These are phyloP conservation scores for Heterochromis multidens DNA, from an alignment of 2,113 vertebrate species.

Conservation along the genomic window DNA sequence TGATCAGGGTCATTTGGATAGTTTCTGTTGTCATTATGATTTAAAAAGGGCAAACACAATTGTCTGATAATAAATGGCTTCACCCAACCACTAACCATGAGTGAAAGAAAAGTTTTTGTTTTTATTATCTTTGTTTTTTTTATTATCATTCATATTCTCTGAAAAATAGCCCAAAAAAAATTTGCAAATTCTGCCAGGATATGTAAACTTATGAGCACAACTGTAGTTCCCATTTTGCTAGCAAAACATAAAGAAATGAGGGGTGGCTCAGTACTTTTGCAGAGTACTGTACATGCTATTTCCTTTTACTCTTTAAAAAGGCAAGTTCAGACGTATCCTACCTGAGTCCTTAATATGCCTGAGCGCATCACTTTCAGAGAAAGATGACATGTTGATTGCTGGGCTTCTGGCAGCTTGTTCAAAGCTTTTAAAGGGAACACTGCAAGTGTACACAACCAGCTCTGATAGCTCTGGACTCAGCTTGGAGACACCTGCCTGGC, in stretches of 20 bases:
- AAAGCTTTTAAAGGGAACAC: constrained; percentile 79
- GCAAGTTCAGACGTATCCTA: constrained; percentile 46
- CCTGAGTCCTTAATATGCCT: constrained; percentile 84
- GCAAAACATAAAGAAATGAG: neutral
- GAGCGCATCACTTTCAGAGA: constrained; percentile 88
- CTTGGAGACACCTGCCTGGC: constrained; percentile 57
- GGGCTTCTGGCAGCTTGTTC: constrained; percentile 62
- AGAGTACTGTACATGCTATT: neutral
- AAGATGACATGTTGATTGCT: constrained; percentile 82
- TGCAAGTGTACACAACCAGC: constrained; percentile 83
- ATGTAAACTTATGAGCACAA: too few relatives aligned
- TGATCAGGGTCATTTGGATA: too few relatives aligned
- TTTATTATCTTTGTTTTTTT: too few relatives aligned
- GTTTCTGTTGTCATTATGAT: too few relatives aligned
- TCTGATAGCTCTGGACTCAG: constrained; percentile 84
- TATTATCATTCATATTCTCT: too few relatives aligned
- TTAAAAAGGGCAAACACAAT: too few relatives aligned
- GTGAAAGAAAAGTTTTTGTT: too few relatives aligned
- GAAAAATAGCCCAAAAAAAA: too few relatives aligned
- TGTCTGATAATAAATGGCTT: too few relatives aligned
- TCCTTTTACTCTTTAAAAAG: neutral
- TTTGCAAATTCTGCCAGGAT: too few relatives aligned
- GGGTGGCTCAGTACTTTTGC: neutral
- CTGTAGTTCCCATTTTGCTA: neutral
- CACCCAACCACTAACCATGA: too few relatives aligned